These are phyloP conservation scores for Cranoglanis bouderius DNA, from an alignment of 2,113 vertebrate species.

Conservation along the genomic window DNA sequence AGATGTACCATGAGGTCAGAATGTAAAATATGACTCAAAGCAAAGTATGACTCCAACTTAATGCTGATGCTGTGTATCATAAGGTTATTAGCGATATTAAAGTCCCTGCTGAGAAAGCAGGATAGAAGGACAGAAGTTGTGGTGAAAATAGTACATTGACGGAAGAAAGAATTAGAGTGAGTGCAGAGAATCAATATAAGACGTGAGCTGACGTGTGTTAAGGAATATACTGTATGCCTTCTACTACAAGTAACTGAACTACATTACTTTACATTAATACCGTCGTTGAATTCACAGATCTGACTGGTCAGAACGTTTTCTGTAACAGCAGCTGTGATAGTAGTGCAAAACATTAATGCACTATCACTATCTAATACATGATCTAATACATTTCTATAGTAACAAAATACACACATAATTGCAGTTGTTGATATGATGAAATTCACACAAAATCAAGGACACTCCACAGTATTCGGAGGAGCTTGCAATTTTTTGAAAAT, in stretches of 20 bases:
- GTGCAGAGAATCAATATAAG: neutral
- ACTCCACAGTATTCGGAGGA: too few relatives aligned
- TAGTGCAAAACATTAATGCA: neutral
- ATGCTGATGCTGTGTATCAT: neutral
- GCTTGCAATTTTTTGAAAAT: too few relatives aligned
- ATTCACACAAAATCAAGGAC: too few relatives aligned
- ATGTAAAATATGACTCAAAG: slow-evolving; percentile 13
- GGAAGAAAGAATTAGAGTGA: neutral
- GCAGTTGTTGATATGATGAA: neutral
- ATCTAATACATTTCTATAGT: too few relatives aligned
- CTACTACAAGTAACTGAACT: neutral
- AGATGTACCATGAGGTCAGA: neutral
- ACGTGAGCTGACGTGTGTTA: neutral
- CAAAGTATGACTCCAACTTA: neutral
- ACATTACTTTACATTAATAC: neutral
- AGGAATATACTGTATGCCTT: neutral
- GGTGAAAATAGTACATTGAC: neutral
- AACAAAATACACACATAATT: neutral
- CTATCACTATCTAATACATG: neutral
- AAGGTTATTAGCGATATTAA: neutral
- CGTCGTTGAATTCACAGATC: neutral
- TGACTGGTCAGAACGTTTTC: neutral
- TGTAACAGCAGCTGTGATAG: neutral
- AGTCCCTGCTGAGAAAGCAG: neutral
- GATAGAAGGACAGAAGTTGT: too few relatives aligned